phyloP scores from a whole-genome alignment of 2,113 vertebrate species.

The Spea bombifrons region DNA sequence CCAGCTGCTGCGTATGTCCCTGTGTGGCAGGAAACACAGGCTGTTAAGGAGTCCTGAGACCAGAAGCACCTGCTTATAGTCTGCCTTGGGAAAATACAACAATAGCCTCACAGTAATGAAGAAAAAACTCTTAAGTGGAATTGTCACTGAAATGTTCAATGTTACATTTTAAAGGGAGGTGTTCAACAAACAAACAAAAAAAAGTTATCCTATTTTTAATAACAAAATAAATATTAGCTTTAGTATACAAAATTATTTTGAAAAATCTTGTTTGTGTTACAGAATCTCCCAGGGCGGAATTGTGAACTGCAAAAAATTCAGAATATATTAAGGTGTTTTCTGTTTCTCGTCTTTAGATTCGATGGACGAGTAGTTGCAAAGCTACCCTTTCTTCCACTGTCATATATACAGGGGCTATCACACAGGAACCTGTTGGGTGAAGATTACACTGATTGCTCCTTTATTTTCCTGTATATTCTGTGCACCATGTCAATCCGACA shows the following conservation, averaged over 20 bases:
- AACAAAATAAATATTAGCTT: no score
- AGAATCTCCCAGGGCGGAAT: no score
- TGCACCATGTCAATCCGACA: constrained; percentile 99
- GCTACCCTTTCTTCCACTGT: constrained; percentile 89
- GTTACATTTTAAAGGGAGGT: no score
- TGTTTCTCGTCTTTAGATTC: constrained; percentile 71
- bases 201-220: no score
- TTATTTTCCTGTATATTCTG: constrained; percentile 98
- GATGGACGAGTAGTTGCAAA: constrained; percentile 96
- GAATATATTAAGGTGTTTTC: no score
- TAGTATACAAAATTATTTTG: no score
- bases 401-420: constrained; percentile 95
- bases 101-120: not conserved
- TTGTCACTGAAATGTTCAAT: no score
- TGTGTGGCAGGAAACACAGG: not conserved
- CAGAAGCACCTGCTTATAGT: constrained; percentile 14
- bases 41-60: not conserved
- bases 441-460: constrained; percentile 96
- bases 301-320: no score
- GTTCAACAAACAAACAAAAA: no score
- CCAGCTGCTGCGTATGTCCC: not conserved
- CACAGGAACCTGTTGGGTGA: constrained; percentile 94
- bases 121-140: no score
- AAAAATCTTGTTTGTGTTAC: no score
- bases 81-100: not conserved